Base-by-base conservation (phyloP, 2,888 invertebrate species). In the Caenorhabditis angaria region DNA sequence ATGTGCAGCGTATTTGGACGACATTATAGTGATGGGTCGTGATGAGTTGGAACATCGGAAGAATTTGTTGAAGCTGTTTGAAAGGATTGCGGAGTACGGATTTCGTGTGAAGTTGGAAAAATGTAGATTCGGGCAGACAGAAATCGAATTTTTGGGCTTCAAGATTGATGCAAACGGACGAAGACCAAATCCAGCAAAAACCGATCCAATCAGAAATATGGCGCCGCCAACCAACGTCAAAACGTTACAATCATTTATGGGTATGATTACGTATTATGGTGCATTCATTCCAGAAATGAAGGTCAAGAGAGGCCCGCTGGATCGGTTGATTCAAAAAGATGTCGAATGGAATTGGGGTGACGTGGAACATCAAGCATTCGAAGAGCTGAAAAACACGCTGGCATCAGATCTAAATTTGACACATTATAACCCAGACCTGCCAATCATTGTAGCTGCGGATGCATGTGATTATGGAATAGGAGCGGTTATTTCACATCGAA, bases 1-100 rank as follows among this genome's bases (percentile, higher is more conserved):
- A 3, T 66, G 69, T 0, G 27, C 56, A 0, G 56, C 57, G 6
- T 75, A 68, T 51, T 58, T 80, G 24, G 78, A 80, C 53, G 80
- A 80, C 32, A 61, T 80, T 6, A 57, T 75, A n/a, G 51, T 80
- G 27, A 62, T 61, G 14, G 75, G 72, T 1, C 20, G 27, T 1
- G 54, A 59, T 3, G 22, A 47, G 14, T 60, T 58, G 12, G 65
- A 70, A 41, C 79, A 79, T 41, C 22, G 61, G 12, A 25, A 53
- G 2, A 61, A 65, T 25, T 35, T 77, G 1, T 1, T 18, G 3
- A 35, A 51, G 20, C 61, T 71, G n/a, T 51, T 76, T 8, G 20
- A 24, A 4, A 24, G 76, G 3, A 41, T 77, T 12, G 25, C 58
- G 1, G 60, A 66, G 18, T 73, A 61, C 18, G 65, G 72, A 6